These are phyloP conservation scores for Spatula clypeata DNA, from an alignment of 2,797 vertebrate genomes.

Conservation along the genomic window DNA sequence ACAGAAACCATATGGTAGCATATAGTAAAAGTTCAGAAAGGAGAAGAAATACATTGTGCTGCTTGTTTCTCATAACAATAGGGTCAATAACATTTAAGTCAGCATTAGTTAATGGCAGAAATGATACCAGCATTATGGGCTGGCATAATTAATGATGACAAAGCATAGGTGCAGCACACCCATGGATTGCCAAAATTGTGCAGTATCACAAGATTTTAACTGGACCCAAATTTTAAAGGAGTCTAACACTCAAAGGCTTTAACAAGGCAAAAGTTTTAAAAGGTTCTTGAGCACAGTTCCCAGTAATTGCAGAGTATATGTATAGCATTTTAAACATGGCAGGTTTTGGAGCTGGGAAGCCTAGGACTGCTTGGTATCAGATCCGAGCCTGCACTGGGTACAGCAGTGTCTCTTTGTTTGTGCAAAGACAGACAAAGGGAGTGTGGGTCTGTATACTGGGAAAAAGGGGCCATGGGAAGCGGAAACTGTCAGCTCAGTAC, in stretches of 20 bases:
- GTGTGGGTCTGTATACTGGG: neutral
- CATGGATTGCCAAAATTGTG: neutral
- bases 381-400: rapidly evolving
- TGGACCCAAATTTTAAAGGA: neutral
- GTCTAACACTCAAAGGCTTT: neutral
- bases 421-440: neutral
- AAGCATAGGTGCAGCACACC: neutral
- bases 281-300: neutral
- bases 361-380: neutral
- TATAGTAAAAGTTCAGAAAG: conserved; percentile 41
- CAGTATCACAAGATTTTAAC: neutral
- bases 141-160: neutral
- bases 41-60: conserved; percentile 36
- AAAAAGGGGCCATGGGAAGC: neutral
- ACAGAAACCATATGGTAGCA: conserved; percentile 80
- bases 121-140: neutral
- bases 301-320: neutral
- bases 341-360: neutral
- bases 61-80: conserved; percentile 54
- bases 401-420: neutral
- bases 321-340: neutral
- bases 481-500: neutral
- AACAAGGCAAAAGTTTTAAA: neutral
- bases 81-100: conserved; percentile 10
- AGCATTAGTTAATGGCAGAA: conserved; percentile 32